Percentiles rank a stretch among this genome's conserved stretches.
phyloP scores from a whole-genome alignment of 2,113 vertebrate species.

The Falcunculus frontatus region DNA sequence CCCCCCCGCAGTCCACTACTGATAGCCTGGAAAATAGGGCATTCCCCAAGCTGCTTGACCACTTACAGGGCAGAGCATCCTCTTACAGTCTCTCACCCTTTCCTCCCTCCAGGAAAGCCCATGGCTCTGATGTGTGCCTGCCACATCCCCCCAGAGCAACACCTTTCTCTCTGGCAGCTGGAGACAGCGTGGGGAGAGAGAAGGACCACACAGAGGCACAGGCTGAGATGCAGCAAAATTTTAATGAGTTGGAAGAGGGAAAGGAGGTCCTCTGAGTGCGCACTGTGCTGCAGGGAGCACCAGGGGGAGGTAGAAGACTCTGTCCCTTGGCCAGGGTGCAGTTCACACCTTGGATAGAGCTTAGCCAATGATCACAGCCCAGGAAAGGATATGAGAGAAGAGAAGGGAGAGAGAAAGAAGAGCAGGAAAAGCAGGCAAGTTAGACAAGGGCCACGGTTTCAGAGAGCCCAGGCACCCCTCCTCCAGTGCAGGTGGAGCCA shows the following conservation, averaged over 20 bases:
- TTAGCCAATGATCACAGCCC: background rate
- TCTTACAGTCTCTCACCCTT: background rate
- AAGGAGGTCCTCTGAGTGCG: background rate
- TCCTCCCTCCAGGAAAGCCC: rapidly evolving
- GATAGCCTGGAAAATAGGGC: background rate
- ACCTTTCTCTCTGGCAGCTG: background rate
- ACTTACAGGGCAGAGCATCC: background rate
- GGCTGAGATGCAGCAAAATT: background rate
- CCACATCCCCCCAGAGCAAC: no score
- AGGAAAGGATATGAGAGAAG: background rate
- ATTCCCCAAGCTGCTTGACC: background rate
- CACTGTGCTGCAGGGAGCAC: background rate
- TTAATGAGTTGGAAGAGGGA: background rate
- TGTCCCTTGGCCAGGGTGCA: background rate
- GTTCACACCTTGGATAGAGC: background rate
- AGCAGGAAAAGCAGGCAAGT: background rate
- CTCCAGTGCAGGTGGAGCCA: background rate
- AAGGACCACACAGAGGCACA: background rate
- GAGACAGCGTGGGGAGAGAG: rapidly evolving
- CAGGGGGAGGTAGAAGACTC: background rate
- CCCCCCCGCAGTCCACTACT: rapidly evolving
- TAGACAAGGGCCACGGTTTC: background rate
- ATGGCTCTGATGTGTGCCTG: background rate
- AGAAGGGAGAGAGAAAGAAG: no score
- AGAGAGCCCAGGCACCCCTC: background rate